Evolutionary conservation across 2,888 invertebrate species (phyloP), one percentile per base, ranked within the genome.

Genomic region (Drosophila mulleri): DNA sequence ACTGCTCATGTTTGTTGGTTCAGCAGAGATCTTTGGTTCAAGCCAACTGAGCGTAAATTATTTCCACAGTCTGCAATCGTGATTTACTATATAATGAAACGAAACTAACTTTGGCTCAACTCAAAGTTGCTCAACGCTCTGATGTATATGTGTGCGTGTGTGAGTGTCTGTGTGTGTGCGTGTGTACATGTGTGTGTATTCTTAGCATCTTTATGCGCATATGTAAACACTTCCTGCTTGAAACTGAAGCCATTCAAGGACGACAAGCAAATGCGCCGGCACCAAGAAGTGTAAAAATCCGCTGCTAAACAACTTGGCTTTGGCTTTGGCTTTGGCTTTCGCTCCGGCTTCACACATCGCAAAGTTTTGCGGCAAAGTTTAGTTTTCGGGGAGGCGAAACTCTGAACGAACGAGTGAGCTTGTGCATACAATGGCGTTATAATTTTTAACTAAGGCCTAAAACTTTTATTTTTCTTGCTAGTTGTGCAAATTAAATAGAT

Each of bases 121-220:
- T 47, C 29, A 78, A 81, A 75, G 64, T 75, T 52, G 53, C 16
- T 54, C 61, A 18, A 16, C 26, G 37, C 41, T 41, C 11, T 20
- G 29, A 11, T 18, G 32, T 18, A 50, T 16, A 5, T 35, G 35
- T 35, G 29, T 29, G 29, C 7, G 1, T 29, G 7, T 29, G 1
- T 1, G 29, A n/a, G n/a, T n/a, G n/a, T n/a, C n/a, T 26, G 2
- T 14, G 2, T 14, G 5, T 37, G 14, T 14, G 5, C 14, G 37
- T 50, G 18, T 18, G 29, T 18, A 1, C 8, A 2, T 26, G 26
- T 32, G 23, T 45, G 11, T 50, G 37, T 53, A 53, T 20, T 20
- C 41, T 67, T 50, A 80, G 88, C 85, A 82, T 88, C 85, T 82
- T 89, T 89, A 85, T 85, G 89, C 88, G 84, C 84, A 85, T 85